A percentile compares a stretch with the other conserved stretches of the same genome.
Conservation (phyloP, 2,797 vertebrate species). For the Bucorvus abyssinicus region DNA sequence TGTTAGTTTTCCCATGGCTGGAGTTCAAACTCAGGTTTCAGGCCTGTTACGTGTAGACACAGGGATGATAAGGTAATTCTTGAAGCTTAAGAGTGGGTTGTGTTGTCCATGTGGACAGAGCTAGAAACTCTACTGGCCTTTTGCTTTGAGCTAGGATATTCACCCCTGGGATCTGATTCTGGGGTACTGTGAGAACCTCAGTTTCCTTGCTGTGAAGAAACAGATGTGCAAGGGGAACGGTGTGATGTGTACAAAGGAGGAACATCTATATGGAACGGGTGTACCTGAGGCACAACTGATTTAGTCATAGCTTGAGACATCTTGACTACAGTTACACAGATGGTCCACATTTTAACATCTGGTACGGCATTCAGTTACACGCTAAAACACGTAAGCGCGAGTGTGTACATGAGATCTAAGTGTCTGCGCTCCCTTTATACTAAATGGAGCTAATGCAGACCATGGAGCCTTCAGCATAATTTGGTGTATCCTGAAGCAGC, state of each 20-base stretch:
- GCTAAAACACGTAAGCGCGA: accelerated
- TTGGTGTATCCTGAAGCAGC: neutral
- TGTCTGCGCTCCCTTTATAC: neutral
- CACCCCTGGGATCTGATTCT: neutral
- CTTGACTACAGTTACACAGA: neutral
- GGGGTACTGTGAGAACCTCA: neutral
- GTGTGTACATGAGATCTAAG: neutral
- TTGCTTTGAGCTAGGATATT: neutral
- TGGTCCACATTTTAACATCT: neutral
- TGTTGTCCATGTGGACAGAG: neutral
- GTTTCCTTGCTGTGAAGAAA: neutral
- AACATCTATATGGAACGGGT: neutral
- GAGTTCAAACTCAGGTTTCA: neutral
- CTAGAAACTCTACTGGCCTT: neutral
- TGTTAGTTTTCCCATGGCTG: neutral
- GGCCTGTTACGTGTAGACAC: neutral
- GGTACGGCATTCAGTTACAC: neutral
- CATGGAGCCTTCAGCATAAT: neutral
- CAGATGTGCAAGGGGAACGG: neutral
- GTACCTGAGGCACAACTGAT: neutral
- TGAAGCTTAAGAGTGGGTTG: neutral
- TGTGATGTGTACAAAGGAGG: neutral
- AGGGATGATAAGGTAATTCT: neutral
- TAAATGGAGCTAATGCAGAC: neutral
- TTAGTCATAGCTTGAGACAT: neutral